Evolutionary conservation across 1,140 invertebrate genomes (phyloP).

Genomic region (Melipona quadrifasciata): DNA sequence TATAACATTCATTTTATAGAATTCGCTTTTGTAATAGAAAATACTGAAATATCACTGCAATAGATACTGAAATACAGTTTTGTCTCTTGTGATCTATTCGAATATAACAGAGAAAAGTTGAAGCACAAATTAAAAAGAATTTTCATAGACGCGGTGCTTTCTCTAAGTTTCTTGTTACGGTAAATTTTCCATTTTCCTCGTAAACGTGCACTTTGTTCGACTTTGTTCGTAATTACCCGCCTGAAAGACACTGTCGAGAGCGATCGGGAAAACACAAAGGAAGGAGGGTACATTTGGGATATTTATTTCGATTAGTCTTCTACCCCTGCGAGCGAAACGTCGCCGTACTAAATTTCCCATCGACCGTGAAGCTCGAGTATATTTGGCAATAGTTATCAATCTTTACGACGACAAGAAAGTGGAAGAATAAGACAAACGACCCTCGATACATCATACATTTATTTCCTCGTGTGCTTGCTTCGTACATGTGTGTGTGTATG

Average conservation of each 20-base stretch:
- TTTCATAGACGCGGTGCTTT: neutral
- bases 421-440: neutral
- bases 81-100: neutral
- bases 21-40: neutral
- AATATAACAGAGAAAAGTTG: neutral
- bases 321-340: neutral
- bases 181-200: neutral
- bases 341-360: neutral
- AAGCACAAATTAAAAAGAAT: neutral
- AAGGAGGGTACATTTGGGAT: neutral
- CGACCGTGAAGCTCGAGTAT: neutral
- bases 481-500: neutral
- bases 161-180: too few relatives aligned
- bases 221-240: neutral
- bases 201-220: neutral
- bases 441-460: neutral
- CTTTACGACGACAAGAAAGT: neutral
- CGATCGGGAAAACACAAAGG: neutral
- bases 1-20: too few relatives aligned
- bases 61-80: too few relatives aligned
- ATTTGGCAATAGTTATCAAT: slow-evolving; percentile 4
- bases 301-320: neutral
- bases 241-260: neutral
- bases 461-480: neutral
- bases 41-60: too few relatives aligned